Evolutionary conservation across 1,140 invertebrate species (phyloP).

Genomic region (Nymphalis io): DNA sequence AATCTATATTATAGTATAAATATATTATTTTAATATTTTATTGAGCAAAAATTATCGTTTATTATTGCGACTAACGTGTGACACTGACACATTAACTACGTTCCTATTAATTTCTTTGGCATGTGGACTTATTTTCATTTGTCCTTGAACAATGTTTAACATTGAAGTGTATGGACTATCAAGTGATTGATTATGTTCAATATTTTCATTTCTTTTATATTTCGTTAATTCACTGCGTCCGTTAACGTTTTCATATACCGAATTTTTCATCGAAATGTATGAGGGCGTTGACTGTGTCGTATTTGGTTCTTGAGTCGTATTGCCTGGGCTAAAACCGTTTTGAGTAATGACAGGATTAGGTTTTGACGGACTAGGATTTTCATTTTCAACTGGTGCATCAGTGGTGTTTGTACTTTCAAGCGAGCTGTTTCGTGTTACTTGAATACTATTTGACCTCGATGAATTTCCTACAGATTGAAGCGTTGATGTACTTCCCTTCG

Average conservation of each 20-base stretch:
- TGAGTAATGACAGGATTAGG: slow-evolving; percentile 53
- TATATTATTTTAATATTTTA: slow-evolving; percentile 1
- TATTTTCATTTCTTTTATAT: slow-evolving; percentile 43
- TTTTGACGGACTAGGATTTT: slow-evolving; percentile 37
- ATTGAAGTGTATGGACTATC: slow-evolving; percentile 71
- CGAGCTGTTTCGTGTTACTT: slow-evolving; percentile 59
- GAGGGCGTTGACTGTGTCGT: slow-evolving; percentile 33
- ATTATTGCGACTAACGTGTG: slow-evolving; percentile 53
- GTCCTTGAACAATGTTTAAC: slow-evolving; percentile 78
- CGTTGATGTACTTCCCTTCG: slow-evolving; percentile 65
- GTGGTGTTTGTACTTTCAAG: slow-evolving; percentile 53
- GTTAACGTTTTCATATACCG: slow-evolving; percentile 77
- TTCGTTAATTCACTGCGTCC: slow-evolving; percentile 49
- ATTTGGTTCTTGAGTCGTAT: slow-evolving; percentile 28
- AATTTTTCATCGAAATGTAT: slow-evolving; percentile 80
- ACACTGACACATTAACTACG: slow-evolving; percentile 67
- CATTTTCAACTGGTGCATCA: slow-evolving; percentile 45
- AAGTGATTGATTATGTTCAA: slow-evolving; percentile 45
- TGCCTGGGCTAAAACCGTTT: slow-evolving; percentile 57
- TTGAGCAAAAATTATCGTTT: slow-evolving; percentile 61
- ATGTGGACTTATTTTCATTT: slow-evolving; percentile 78
- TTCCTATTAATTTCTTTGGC: slow-evolving; percentile 66
- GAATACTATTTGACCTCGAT: slow-evolving; percentile 68
- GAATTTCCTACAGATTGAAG: slow-evolving; percentile 66
- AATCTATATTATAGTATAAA: background rate